Evolutionary conservation across 2,113 vertebrate species (phyloP).

Genomic region (Macquaria ambigua): DNA sequence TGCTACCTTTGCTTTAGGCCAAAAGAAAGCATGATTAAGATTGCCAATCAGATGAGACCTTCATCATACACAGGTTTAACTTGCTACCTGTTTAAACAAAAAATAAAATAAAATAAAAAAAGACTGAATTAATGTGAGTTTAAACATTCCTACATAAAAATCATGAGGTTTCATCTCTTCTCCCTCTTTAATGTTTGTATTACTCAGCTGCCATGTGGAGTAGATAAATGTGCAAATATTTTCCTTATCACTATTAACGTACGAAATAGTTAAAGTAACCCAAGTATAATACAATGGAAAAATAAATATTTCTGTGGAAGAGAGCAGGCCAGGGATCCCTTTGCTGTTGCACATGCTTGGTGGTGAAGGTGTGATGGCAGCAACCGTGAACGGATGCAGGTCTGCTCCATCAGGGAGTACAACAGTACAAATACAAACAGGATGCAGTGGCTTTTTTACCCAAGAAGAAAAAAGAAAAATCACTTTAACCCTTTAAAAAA

Average conservation of each 20-base stretch:
- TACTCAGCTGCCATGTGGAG: constrained; percentile 94
- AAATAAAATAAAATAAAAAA: background rate
- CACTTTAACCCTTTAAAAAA: background rate
- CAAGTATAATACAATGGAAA: constrained; percentile 76
- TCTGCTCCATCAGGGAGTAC: constrained; percentile 24
- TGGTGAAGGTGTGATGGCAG: constrained; percentile 28
- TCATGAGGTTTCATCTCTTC: constrained; percentile 39
- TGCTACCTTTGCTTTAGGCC: constrained; percentile 11
- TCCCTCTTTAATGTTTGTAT: constrained; percentile 52
- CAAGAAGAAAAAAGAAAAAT: background rate
- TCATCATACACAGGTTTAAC: constrained; percentile 27
- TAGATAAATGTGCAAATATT: constrained; percentile 96
- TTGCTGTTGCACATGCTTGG: constrained; percentile 28
- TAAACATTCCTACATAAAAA: constrained; percentile 59
- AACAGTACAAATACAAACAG: constrained; percentile 44
- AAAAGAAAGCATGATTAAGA: constrained; percentile 16
- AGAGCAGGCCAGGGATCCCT: constrained; percentile 39
- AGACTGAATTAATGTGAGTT: constrained; percentile 39
- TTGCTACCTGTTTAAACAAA: background rate
- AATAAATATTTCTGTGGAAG: constrained; percentile 81
- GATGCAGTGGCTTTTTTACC: constrained; percentile 49
- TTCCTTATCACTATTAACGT: constrained; percentile 66
- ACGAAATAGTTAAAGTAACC: constrained; percentile 69
- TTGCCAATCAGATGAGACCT: constrained; percentile 13
- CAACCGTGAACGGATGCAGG: constrained; percentile 3